Evolutionary conservation across 1,140 invertebrate species (phyloP), one percentile per base, ranked within the genome.

Genomic region (Trinorchestia longiramus): DNA sequence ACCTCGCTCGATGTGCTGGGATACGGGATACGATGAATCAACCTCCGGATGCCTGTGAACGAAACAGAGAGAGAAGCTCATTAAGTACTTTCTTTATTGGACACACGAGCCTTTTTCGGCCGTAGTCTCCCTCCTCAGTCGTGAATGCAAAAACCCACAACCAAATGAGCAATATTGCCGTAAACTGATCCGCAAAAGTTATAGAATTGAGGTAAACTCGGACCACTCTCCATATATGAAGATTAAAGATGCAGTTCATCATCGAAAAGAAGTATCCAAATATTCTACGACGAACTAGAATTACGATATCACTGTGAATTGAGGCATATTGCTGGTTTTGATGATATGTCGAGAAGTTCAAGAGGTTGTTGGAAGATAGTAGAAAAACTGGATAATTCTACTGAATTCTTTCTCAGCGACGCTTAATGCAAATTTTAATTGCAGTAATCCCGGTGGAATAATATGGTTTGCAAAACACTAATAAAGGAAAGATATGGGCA

Each of bases 1-100:
- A 40, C 92, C 92, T 3, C 92, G 92, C 17, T 94, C 92, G 36
- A 94, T 45, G 92, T 94, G 92, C 44, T 94, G 92, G 8, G 92
- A 94, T 19, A 45, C 92, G 36, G 92, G 92, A 44, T 94, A 94
- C 41, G 43, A 6, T 15, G 92, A 44, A n/a, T 94, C 43, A 4
- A 94, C 92, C 36, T 94, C 92, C 11, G 92, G 43, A n/a, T 94
- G 92, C 44, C 92, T 94, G 92, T 15, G 88, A 3, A 41, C 19
- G 43, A 42, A 15, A 90, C 15, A 90, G 15, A 15, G 62, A 36
- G 28, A 77, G 15, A 1, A 36, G 62, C 62, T 53, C 19, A 77
- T 77, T 77, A 77, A 28, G 62, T 36, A 77, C 28, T 28, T 15
- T 77, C 47, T 53, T 6, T 53, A 19, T 53, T 53, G 47, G 47